Percentiles rank a stretch among this genome's conserved stretches.
Evolutionary conservation across 2,113 vertebrate species (phyloP).

Genomic region (Sapajus apella): DNA sequence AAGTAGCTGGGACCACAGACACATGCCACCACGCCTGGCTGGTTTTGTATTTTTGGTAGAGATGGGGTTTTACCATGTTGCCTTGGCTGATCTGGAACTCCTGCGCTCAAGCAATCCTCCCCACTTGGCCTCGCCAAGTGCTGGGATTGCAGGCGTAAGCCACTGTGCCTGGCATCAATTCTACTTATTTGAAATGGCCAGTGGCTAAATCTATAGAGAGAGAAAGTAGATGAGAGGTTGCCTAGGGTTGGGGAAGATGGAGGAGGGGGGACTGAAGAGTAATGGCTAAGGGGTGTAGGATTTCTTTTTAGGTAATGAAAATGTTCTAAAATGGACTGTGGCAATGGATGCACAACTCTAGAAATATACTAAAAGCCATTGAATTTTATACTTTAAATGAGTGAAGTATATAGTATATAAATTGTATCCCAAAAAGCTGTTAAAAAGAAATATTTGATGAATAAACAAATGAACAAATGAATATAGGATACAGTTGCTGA

Average conservation of each 20-base stretch:
- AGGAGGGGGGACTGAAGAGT: not conserved
- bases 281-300: not conserved
- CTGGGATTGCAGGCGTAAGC: no score
- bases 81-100: no score
- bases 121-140: no score
- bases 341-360: not conserved
- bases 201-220: not conserved
- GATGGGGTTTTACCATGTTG: no score
- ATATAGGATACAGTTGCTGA: not conserved
- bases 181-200: not conserved
- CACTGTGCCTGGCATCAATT: not conserved
- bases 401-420: not conserved
- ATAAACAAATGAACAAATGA: not conserved
- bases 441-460: constrained; percentile 20
- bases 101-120: no score
- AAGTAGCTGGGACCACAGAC: no score
- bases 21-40: no score
- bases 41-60: no score
- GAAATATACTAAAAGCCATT: not conserved
- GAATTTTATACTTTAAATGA: not conserved
- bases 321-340: not conserved
- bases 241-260: not conserved
- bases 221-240: not conserved
- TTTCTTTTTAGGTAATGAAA: constrained; percentile 30
- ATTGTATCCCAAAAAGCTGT: not conserved